Percentiles rank a stretch among this genome's conserved stretches.
Evolutionary conservation across 2,888 invertebrate species (phyloP).

Genomic region (Corbicula japonica): DNA sequence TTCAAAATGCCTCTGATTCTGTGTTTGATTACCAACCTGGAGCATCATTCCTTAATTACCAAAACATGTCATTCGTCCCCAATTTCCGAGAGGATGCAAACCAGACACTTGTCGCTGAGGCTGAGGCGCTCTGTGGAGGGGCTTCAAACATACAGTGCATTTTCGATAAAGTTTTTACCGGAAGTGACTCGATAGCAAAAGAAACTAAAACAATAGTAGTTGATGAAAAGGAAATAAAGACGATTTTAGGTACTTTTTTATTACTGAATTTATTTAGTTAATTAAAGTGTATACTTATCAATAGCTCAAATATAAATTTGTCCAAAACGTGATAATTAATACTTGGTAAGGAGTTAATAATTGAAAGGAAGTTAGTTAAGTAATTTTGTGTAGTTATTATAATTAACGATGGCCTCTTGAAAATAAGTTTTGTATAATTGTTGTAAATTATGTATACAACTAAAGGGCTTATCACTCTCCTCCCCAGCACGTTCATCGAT

Average conservation of each 20-base stretch:
- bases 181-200: conserved; percentile 12
- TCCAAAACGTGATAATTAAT: no score
- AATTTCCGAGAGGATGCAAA: conserved; percentile 25
- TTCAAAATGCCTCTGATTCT: conserved; percentile 8
- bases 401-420: no score
- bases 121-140: conserved; percentile 53
- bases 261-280: no score
- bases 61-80: neutral
- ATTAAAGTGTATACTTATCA: no score
- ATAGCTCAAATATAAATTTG: no score
- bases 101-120: neutral
- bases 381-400: no score
- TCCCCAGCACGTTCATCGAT: no score
- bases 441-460: no score
- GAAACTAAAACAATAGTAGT: conserved; percentile 1
- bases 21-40: conserved; percentile 21
- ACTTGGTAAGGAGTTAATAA: no score
- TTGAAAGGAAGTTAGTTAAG: no score
- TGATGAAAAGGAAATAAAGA: conserved; percentile 1
- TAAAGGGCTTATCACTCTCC: no score
- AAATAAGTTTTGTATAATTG: no score
- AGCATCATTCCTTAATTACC: conserved; percentile 14
- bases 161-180: conserved; percentile 56
- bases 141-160: conserved; percentile 57
- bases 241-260: conserved; percentile 15